These are phyloP conservation scores for Monochamus alternatus DNA, from an alignment of 2,888 invertebrate genomes.

Conservation along the genomic window DNA sequence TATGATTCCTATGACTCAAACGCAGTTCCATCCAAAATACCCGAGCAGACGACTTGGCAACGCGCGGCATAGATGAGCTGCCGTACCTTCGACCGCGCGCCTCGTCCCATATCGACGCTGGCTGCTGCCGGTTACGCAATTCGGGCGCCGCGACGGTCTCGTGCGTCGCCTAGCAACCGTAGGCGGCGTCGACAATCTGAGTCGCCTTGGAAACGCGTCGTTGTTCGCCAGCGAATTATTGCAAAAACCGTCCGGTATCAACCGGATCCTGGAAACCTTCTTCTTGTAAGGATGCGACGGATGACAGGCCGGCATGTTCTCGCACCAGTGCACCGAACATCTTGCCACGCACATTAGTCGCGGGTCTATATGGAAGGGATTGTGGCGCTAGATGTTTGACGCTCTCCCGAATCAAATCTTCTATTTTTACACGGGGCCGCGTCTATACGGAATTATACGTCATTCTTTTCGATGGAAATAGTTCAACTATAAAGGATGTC, in stretches of 20 bases:
- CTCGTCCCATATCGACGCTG: conserved; percentile 66
- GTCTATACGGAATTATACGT: not conserved
- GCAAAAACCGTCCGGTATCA: conserved; percentile 42
- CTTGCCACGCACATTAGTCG: conserved; percentile 14
- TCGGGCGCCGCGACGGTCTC: conserved; percentile 66
- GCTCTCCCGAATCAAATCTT: not conserved
- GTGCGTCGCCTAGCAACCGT: conserved; percentile 63
- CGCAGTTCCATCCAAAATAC: not conserved
- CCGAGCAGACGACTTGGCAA: conserved; percentile 9
- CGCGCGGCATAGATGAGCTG: conserved; percentile 32
- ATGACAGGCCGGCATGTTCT: conserved; percentile 33
- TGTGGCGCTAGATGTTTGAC: conserved; percentile 2
- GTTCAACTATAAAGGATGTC: too few species aligned
- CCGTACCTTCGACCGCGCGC: conserved; percentile 38
- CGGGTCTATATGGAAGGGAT: conserved; percentile 15
- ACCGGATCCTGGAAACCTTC: conserved; percentile 36
- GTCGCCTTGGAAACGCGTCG: conserved; percentile 65
- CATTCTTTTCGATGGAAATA: too few species aligned
- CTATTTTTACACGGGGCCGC: not conserved
- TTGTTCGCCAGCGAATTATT: conserved; percentile 46
- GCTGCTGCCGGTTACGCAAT: conserved; percentile 67
- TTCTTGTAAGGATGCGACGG: conserved; percentile 28
- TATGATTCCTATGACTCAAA: too few species aligned
- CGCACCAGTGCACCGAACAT: conserved; percentile 34
- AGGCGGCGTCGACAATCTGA: conserved; percentile 65